phyloP scores from a whole-genome alignment of 2,888 invertebrate species.

The Helobdella robusta region DNA sequence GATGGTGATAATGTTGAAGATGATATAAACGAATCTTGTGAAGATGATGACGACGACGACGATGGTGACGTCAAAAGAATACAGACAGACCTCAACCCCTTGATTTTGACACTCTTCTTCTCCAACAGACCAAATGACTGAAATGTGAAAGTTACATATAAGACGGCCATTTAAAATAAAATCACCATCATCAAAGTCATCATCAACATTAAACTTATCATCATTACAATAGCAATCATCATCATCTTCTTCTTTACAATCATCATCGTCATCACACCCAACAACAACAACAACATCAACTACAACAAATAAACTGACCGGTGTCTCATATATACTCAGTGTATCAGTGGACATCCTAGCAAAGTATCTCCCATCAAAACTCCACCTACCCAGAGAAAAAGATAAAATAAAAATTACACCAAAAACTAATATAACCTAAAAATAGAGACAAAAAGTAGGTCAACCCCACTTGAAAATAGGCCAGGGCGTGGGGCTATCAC shows the following conservation, averaged over 20 bases:
- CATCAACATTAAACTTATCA: no score
- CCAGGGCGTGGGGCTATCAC: constrained; percentile 60
- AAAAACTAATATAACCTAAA: no score
- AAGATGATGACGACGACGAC: no score
- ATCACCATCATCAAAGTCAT: no score
- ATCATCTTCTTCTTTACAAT: no score
- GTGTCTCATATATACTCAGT: constrained; percentile 89
- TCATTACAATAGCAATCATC: no score
- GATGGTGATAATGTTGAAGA: not conserved
- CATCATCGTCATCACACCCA: no score
- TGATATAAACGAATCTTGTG: no score
- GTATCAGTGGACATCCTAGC: constrained; percentile 66
- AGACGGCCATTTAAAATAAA: not conserved
- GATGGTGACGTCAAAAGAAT: no score
- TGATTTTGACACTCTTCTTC: constrained; percentile 76
- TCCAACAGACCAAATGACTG: constrained; percentile 82
- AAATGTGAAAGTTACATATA: constrained; percentile 36
- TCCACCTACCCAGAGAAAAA: constrained; percentile 60
- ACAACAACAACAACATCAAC: no score
- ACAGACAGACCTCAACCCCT: constrained; percentile 47
- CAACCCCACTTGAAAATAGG: constrained; percentile 75
- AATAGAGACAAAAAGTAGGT: no score
- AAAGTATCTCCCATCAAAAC: constrained; percentile 86
- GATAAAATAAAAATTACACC: not conserved
- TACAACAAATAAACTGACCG: constrained; percentile 55